phyloP scores from a whole-genome alignment of 2,888 invertebrate genomes.

The Tipula vernalis region DNA sequence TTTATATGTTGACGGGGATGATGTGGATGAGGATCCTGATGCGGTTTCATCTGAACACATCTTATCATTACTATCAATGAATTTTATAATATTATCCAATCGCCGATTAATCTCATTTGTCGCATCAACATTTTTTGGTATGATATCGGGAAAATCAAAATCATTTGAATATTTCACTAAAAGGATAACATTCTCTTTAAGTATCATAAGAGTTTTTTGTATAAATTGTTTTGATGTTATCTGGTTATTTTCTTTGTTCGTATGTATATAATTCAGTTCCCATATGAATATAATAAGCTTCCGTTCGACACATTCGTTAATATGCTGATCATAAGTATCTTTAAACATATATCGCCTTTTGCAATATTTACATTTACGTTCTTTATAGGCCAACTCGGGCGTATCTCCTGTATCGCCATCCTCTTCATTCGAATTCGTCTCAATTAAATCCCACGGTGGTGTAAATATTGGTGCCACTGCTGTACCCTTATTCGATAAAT shows the following conservation, averaged over 20 bases:
- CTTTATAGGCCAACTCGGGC: conserved; percentile 24
- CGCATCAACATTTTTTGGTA: background rate
- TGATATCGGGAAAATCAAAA: background rate
- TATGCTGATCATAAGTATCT: conserved; percentile 29
- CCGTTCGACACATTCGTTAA: conserved; percentile 30
- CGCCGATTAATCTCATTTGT: background rate
- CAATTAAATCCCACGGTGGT: conserved; percentile 26
- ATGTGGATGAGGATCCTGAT: background rate
- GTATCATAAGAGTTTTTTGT: conserved; percentile 31
- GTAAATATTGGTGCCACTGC: background rate
- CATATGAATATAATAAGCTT: conserved; percentile 28
- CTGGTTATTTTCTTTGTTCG: conserved; percentile 28
- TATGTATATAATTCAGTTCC: conserved; percentile 27
- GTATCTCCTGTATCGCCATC: conserved; percentile 15
- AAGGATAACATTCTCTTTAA: conserved; percentile 19
- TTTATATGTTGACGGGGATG: background rate
- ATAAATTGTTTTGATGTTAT: conserved; percentile 34
- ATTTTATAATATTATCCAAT: background rate
- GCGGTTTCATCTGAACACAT: background rate
- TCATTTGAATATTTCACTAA: conserved; percentile 9
- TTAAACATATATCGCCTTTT: conserved; percentile 33
- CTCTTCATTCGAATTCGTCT: conserved; percentile 28
- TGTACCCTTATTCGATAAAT: conserved; percentile 19
- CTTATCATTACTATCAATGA: background rate
- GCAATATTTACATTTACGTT: conserved; percentile 32